Evolutionary conservation across 2,888 invertebrate species (phyloP).

Genomic region (Nephrotoma appendiculata): DNA sequence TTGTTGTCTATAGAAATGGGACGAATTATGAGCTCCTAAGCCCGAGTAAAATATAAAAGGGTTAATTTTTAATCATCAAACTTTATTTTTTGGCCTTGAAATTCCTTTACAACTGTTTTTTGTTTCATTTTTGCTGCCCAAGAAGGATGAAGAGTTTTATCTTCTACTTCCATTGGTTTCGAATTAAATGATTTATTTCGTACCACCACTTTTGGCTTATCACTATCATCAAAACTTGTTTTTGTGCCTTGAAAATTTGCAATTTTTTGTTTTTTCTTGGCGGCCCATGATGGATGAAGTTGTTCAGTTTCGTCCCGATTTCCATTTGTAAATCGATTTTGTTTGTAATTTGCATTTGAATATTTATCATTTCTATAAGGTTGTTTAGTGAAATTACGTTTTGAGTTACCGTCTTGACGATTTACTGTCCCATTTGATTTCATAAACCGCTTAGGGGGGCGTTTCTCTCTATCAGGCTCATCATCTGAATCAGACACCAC

Average conservation of each 20-base stretch:
- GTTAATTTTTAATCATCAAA: constrained; percentile 18
- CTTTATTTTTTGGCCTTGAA: constrained; percentile 24
- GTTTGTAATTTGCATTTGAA: background rate
- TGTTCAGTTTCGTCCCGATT: background rate
- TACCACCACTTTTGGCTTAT: background rate
- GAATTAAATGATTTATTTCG: background rate
- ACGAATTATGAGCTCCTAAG: background rate
- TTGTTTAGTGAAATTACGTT: background rate
- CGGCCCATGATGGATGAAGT: constrained; percentile 16
- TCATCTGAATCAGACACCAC: background rate
- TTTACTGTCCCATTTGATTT: background rate
- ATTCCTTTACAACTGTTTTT: constrained; percentile 21
- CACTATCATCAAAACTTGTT: constrained; percentile 10
- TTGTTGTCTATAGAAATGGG: background rate
- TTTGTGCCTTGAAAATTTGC: constrained; percentile 13
- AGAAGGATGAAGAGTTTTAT: constrained; percentile 21
- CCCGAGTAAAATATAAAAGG: background rate
- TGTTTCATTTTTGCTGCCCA: constrained; percentile 27
- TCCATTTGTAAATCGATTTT: background rate
- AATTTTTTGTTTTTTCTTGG: constrained; percentile 14
- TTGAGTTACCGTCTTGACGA: background rate
- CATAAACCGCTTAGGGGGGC: background rate
- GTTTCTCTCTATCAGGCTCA: background rate
- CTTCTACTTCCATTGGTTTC: background rate
- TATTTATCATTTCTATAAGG: background rate